Conservation (phyloP, 2,113 vertebrate species). For the Apaloderma vittatum region DNA sequence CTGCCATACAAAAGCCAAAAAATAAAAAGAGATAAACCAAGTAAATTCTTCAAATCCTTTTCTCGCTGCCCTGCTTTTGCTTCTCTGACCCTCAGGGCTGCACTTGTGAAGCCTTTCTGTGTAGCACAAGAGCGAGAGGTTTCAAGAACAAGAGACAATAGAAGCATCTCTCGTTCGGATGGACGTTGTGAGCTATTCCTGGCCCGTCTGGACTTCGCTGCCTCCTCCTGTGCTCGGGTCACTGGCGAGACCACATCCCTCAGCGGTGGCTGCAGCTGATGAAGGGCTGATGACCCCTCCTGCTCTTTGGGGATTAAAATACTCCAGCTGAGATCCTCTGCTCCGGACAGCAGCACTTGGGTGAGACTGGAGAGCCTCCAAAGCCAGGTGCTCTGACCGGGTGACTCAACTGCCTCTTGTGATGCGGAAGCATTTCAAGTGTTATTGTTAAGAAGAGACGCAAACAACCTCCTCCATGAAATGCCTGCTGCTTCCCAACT, state of each 20-base stretch:
- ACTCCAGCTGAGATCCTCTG: background rate
- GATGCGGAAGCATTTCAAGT: background rate
- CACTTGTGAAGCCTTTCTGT: background rate
- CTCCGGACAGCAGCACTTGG: background rate
- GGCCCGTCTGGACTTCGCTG: fast-evolving
- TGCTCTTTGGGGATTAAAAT: background rate
- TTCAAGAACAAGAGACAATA: background rate
- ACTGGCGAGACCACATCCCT: fast-evolving
- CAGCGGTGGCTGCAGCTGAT: background rate
- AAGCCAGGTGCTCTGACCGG: background rate
- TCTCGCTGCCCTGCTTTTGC: background rate
- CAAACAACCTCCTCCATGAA: background rate
- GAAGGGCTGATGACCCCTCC: background rate
- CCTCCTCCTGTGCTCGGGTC: fast-evolving
- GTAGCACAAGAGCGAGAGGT: background rate
- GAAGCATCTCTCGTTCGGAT: fast-evolving
- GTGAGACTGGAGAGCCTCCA: background rate
- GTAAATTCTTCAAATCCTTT: background rate
- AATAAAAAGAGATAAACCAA: background rate
- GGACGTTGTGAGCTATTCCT: background rate
- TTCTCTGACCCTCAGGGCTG: background rate
- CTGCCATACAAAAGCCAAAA: background rate
- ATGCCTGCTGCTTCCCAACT: background rate
- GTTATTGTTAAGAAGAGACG: background rate
- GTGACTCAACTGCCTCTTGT: background rate